Conservation (phyloP, 2,113 vertebrate species). For the Noctilio leporinus region DNA sequence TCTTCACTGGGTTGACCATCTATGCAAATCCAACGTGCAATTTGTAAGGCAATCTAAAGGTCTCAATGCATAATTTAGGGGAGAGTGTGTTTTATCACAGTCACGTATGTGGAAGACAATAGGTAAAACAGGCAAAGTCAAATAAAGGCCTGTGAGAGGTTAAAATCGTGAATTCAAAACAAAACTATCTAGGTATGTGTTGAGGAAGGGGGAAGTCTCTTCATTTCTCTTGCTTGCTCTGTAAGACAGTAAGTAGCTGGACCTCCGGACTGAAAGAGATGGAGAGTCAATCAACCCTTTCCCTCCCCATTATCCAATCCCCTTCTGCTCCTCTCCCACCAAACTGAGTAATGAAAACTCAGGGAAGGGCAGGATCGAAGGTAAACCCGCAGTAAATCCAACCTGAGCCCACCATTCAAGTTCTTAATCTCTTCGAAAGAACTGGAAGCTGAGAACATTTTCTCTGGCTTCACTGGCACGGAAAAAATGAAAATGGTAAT, state of each 20-base stretch:
- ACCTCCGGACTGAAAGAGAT: not conserved
- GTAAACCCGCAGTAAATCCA: not conserved
- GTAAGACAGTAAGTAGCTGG: not conserved
- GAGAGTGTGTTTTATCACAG: not conserved
- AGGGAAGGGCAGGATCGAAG: not conserved
- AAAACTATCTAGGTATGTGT: not conserved
- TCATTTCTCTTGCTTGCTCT: not conserved
- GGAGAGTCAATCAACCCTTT: not conserved
- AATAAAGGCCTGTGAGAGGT: not conserved
- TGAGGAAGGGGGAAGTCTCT: not conserved
- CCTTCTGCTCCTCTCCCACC: not conserved
- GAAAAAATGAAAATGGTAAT: constrained; percentile 12
- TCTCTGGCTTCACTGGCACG: not conserved
- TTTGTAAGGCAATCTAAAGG: not conserved
- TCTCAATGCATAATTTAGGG: not conserved
- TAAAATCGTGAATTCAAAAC: not conserved
- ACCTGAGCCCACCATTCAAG: not conserved
- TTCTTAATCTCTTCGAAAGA: not conserved
- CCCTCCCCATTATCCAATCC: accelerated
- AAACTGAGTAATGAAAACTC: not conserved
- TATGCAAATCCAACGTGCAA: not conserved
- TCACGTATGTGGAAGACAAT: not conserved
- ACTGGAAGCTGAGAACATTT: not conserved
- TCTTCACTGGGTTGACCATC: not conserved
- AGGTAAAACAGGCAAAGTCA: not conserved